Evolutionary conservation across 2,888 invertebrate genomes (phyloP), one percentile per base, ranked within the genome.

Genomic region (Stomorhina lunata): DNA sequence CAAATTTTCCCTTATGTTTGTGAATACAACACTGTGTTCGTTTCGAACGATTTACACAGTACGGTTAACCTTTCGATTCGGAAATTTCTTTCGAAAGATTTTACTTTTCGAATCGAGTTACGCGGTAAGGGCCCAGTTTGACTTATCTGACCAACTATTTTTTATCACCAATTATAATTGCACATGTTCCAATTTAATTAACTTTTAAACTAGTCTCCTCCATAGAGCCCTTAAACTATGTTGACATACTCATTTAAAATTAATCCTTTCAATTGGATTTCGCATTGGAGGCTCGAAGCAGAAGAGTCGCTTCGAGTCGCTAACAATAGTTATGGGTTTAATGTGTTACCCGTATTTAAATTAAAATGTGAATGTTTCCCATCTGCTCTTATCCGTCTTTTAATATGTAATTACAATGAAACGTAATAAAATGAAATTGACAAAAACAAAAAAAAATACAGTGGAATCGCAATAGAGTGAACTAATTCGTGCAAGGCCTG

Each of bases 341-440:
- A 40, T 57, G 63, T 75, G 69, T 65, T 45, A 59, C 27, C 37
- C 59, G 72, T 77, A 81, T 81, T 72, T 68, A 48, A 68, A 81
- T 72, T 68, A 63, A 81, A 72, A 68, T 40, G n/a, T n/a, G n/a
- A n/a, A 78, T 81, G 68, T 73, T 73, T 69, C 45, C 63, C 77
- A 81, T 73, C 77, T 81, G 81, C 76, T 76, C 9, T 50, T 32
- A 59, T 9, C 17, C 20, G 15, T 48, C 66, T 48, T 68, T 59
- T 25, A 59, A 72, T 59, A 55, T 63, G 69, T 69, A 77, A 77
- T 77, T 61, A 55, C 37, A 66, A 69, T 69, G 48, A 69, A 34
- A 69, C 81, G 78, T 69, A 82, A 82, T 75, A 69, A 69, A 81
- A 37, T 69, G 1, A 53, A 48, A 66, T 75, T 66, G 55, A 43